These are phyloP conservation scores for Pocillopora verrucosa DNA, from an alignment of 64 coral and sea anemone genomes.

Conservation along the genomic window DNA sequence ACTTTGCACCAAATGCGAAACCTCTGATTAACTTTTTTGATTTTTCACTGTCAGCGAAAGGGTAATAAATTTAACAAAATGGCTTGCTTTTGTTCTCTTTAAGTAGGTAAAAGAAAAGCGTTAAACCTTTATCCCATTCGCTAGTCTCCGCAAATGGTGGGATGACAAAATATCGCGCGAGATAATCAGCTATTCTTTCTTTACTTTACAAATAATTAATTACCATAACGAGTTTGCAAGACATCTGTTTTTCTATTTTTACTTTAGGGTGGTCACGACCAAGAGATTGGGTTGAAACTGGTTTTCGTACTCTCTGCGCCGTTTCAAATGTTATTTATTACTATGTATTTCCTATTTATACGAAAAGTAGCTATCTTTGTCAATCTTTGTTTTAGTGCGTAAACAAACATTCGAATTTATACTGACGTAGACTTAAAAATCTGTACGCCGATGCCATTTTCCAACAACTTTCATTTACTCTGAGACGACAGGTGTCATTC, in stretches of 20 bases:
- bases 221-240: background rate
- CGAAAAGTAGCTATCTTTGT: background rate
- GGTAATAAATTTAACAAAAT: background rate
- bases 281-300: too few relatives aligned
- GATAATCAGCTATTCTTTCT: background rate
- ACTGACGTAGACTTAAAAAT: constrained; percentile 1
- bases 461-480: background rate
- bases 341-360: too few relatives aligned
- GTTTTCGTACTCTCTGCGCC: too few relatives aligned
- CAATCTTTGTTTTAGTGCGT: background rate
- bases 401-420: background rate
- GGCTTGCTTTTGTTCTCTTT: background rate
- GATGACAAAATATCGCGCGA: background rate
- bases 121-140: background rate
- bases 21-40: background rate
- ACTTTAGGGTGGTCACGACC: too few relatives aligned
- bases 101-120: background rate
- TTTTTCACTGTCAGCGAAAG: background rate
- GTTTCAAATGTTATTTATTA: too few relatives aligned
- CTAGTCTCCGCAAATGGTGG: background rate
- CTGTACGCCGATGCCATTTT: background rate
- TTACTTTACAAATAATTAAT: background rate
- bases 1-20: background rate
- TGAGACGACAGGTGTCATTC: constrained; percentile 7
- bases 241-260: background rate